Evolutionary conservation across 2,797 vertebrate genomes (phyloP).

Genomic region (Orestias chungarensis): DNA sequence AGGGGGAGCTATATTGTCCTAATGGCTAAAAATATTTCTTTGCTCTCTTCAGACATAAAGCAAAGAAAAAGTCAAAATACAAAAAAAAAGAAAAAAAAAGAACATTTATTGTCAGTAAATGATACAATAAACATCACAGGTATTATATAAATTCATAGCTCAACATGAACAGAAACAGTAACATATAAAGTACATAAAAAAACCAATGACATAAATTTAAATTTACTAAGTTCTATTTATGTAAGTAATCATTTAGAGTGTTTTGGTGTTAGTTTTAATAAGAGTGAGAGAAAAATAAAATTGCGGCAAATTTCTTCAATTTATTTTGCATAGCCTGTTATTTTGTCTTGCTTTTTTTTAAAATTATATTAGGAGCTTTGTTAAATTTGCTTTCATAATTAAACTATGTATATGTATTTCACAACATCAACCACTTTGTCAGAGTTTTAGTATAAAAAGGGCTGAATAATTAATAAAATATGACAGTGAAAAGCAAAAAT

Average conservation of each 20-base stretch:
- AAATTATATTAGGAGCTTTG: neutral
- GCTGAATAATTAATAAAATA: constrained; percentile 20
- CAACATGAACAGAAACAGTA: neutral
- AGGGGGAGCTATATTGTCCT: constrained; percentile 55
- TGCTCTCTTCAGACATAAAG: constrained; percentile 1
- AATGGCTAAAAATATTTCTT: constrained; percentile 1
- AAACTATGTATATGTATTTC: neutral
- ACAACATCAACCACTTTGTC: neutral
- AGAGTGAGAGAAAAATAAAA: neutral
- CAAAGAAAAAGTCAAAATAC: neutral
- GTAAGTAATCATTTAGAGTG: neutral
- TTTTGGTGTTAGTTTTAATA: neutral
- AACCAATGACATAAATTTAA: neutral
- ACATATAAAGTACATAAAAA: neutral
- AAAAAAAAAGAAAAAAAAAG: neutral
- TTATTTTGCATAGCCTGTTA: neutral
- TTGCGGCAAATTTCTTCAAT: neutral
- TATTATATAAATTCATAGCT: neutral
- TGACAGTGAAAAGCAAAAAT: constrained; percentile 37
- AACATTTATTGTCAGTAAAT: neutral
- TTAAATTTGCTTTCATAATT: neutral
- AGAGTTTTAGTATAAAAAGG: constrained; percentile 14
- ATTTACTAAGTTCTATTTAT: neutral
- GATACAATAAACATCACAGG: neutral
- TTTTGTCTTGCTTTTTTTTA: neutral